Conservation (phyloP, 2,113 vertebrate genomes). For the Etheostoma spectabile region DNA sequence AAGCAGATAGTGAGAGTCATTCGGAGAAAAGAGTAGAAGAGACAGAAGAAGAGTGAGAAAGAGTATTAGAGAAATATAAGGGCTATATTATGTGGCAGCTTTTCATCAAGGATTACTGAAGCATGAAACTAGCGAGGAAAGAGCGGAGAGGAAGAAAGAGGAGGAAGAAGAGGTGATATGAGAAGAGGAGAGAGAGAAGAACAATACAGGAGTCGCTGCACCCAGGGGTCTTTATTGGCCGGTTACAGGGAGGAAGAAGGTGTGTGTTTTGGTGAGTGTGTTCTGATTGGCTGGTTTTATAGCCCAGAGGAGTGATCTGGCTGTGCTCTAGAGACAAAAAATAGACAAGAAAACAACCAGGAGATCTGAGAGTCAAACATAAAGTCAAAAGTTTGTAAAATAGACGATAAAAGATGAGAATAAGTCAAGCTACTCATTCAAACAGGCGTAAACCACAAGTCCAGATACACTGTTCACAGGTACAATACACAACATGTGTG, state of each 20-base stretch:
- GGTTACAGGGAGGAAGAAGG: constrained; percentile 1
- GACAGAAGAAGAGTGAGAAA: constrained; percentile 1
- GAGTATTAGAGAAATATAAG: constrained; percentile 1
- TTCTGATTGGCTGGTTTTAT: background rate
- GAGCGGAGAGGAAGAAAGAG: background rate
- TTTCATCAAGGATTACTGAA: constrained; percentile 38
- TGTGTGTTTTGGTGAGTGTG: constrained; percentile 1
- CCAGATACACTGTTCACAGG: background rate
- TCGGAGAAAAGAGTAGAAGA: background rate
- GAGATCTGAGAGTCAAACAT: constrained; percentile 13
- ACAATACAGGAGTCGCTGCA: background rate
- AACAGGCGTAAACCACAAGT: constrained; percentile 14
- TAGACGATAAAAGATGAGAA: constrained; percentile 6
- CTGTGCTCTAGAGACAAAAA: background rate
- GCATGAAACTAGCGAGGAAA: constrained; percentile 12
- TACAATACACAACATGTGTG: background rate
- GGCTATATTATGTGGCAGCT: background rate
- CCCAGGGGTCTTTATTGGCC: background rate
- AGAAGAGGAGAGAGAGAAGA: background rate
- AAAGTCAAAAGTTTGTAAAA: constrained; percentile 2
- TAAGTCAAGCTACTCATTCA: constrained; percentile 2
- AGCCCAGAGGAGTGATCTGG: background rate
- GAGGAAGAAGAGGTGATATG: background rate
- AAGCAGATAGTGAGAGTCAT: background rate
- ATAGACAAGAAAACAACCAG: background rate